Evolutionary conservation across 1,140 invertebrate species (phyloP).

Genomic region (Heliothis subflexa): DNA sequence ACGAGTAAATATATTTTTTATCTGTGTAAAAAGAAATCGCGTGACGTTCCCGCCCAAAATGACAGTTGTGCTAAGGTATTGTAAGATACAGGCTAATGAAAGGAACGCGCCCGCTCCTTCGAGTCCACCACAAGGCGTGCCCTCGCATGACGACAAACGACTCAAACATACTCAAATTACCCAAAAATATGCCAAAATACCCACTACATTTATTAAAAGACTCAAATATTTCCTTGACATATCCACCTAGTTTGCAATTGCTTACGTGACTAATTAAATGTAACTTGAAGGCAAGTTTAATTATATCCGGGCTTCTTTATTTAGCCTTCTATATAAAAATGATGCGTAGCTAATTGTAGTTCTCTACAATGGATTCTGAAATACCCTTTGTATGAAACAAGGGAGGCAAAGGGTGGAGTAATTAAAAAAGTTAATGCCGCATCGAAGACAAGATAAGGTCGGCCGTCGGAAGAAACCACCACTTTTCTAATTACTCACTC

Average conservation of each 20-base stretch:
- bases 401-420: constrained; percentile 65
- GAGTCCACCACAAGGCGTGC: constrained; percentile 74
- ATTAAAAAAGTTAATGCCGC: constrained; percentile 81
- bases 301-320: background rate
- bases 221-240: background rate
- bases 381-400: constrained; percentile 17
- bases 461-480: constrained; percentile 79
- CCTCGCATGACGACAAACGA: constrained; percentile 58
- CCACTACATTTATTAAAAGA: background rate
- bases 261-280: constrained; percentile 9
- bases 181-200: background rate
- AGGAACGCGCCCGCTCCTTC: constrained; percentile 80
- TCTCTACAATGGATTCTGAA: background rate
- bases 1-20: constrained; percentile 21
- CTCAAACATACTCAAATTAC: constrained; percentile 29
- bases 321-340: background rate
- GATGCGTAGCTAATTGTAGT: background rate
- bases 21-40: constrained; percentile 64
- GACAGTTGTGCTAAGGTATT: constrained; percentile 79
- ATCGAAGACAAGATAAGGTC: constrained; percentile 84
- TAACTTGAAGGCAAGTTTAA: background rate
- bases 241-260: background rate
- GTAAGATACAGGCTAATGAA: constrained; percentile 78
- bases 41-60: constrained; percentile 68
- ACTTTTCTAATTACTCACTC: constrained; percentile 84